These are phyloP conservation scores for Nannospalax galili DNA, from an alignment of 2,113 vertebrate genomes.

Conservation along the genomic window DNA sequence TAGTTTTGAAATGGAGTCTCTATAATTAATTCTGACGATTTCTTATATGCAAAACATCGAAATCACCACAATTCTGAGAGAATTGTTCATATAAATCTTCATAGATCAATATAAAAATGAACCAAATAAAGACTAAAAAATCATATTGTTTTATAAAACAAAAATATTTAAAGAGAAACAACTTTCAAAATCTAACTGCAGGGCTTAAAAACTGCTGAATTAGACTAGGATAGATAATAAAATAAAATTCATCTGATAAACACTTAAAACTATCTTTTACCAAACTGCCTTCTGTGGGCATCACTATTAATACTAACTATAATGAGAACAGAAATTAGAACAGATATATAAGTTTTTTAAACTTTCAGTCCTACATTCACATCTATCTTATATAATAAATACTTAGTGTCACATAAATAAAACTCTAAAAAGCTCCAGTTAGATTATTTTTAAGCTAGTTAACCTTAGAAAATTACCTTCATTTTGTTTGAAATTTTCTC, in stretches of 20 bases:
- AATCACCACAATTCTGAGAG: neutral
- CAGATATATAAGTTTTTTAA: neutral
- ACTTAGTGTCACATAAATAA: neutral
- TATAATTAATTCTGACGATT: constrained; percentile 36
- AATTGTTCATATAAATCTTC: constrained; percentile 8
- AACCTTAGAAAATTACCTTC: constrained; percentile 25
- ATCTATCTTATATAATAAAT: neutral
- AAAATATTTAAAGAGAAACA: constrained; percentile 7
- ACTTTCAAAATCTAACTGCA: neutral
- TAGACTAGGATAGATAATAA: neutral
- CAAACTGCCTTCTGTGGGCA: neutral
- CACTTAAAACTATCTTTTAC: neutral
- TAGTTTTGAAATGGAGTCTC: neutral
- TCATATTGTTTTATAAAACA: neutral
- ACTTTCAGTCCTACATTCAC: neutral
- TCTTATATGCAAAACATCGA: neutral
- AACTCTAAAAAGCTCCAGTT: neutral
- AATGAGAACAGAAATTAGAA: constrained; percentile 25
- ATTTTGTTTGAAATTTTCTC: neutral
- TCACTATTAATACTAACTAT: neutral
- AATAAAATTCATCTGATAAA: constrained; percentile 8
- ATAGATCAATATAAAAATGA: neutral
- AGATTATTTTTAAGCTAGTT: constrained; percentile 24
- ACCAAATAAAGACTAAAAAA: constrained; percentile 8
- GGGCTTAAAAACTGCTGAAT: neutral